Conservation (phyloP, 92 coral and sea anemone species). For the Chrysogorgia sp. region DNA sequence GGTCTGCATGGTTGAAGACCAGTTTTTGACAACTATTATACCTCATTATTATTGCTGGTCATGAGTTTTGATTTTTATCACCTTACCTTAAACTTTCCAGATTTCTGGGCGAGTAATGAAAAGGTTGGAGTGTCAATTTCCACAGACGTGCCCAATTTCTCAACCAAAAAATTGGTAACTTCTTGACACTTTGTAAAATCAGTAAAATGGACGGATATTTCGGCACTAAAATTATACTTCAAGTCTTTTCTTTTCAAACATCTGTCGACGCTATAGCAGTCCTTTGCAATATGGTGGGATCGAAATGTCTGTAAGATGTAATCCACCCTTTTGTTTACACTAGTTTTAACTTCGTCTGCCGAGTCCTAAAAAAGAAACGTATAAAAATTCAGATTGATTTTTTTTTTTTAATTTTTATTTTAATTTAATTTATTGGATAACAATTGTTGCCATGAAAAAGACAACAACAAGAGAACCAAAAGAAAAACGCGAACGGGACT, state of each 20-base stretch:
- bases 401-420: too few species aligned
- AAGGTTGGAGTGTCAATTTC: slow-evolving; percentile 74
- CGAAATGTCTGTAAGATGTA: slow-evolving; percentile 84
- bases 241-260: slow-evolving; percentile 64
- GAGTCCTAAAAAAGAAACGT: slow-evolving; percentile 72
- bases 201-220: slow-evolving; percentile 74
- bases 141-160: slow-evolving; percentile 86
- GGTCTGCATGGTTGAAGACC: too few species aligned
- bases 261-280: slow-evolving; percentile 70
- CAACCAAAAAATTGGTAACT: slow-evolving; percentile 90
- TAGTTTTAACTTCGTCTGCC: slow-evolving; percentile 89
- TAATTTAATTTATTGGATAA: too few species aligned
- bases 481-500: too few species aligned
- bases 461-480: too few species aligned
- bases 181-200: slow-evolving; percentile 90
- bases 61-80: too few species aligned
- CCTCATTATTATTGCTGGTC: background rate
- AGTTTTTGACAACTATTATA: background rate
- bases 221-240: slow-evolving; percentile 70
- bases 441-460: too few species aligned
- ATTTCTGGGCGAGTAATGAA: slow-evolving; percentile 70
- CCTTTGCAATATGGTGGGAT: slow-evolving; percentile 76
- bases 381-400: too few species aligned
- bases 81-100: slow-evolving; percentile 84
- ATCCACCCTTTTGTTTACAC: slow-evolving; percentile 92